Base-by-base conservation (phyloP, 2,888 invertebrate species). In the Crocallis elinguaria region DNA sequence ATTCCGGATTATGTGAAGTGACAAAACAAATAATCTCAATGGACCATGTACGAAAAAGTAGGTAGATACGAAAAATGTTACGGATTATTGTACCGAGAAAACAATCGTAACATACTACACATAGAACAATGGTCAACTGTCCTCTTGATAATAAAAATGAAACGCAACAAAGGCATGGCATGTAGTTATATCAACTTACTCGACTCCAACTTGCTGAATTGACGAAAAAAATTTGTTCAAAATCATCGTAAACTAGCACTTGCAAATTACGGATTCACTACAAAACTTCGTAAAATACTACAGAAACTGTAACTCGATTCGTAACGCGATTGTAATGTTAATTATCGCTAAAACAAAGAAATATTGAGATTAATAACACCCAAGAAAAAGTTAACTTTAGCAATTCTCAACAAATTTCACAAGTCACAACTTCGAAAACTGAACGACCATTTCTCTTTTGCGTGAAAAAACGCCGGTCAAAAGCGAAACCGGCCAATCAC, bases 171-270 rank as follows among this genome's bases (percentile, higher is more conserved):
- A n/a, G n/a, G 25, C 21, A 29, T 21, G 13, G 17, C 16, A 19
- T 32, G 35, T 21, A 0, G 17, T 33, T 29, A 27, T 29, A 25
- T 44, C 11, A 54, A 73, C 79, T 77, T 69, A 82, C 80, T 49
- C 38, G 1, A 45, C 45, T 1, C 38, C 16, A 13, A 37, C 59
- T 63, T 67, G 60, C 54, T 73, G 64, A 57, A 81, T 65, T 2
- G 84, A 84, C 54, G 77, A 65, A 69, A 85, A 82, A 62, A 75
- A 85, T 29, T 83, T 80, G 13, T 76, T 74, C 30, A 83, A 30
- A 46, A 84, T 60, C 64, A 73, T 77, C 55, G 57, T 57, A 9
- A 13, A 9, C 1, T 8, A n/a, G 33, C 11, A 3, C 19, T 35
- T 11, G 9, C 2, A 19, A 5, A 29, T 16, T 11, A n/a, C n/a